Evolutionary conservation across 2,888 invertebrate species (phyloP).

Genomic region (Cataglyphis cursor): DNA sequence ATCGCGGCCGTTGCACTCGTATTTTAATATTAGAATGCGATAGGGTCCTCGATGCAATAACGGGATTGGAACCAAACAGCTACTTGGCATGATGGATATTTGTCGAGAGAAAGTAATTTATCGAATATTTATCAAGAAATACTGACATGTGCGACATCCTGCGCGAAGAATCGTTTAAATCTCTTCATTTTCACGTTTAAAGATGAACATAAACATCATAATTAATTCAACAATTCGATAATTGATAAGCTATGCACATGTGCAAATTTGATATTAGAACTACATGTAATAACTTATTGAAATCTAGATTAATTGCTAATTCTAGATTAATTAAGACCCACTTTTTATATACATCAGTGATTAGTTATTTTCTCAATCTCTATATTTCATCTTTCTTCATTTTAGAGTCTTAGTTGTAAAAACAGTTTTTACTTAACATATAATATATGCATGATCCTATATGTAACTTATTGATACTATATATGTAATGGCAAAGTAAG

Average conservation of each 20-base stretch:
- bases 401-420: not conserved
- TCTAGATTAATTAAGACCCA: slow-evolving; percentile 11
- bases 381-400: not conserved
- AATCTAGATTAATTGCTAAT: not conserved
- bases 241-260: not conserved
- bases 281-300: slow-evolving; percentile 5
- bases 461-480: not conserved
- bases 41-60: slow-evolving; percentile 62
- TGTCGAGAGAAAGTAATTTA: not conserved
- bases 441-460: not conserved
- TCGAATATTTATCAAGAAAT: slow-evolving; percentile 5
- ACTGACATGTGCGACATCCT: not conserved
- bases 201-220: not conserved
- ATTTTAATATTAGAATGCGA: slow-evolving; percentile 71
- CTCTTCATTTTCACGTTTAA: not conserved
- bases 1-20: slow-evolving; percentile 66
- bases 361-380: not conserved
- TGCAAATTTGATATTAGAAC: not conserved
- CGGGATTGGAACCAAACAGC: slow-evolving; percentile 19
- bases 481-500: not conserved
- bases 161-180: not conserved
- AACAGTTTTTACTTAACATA: not conserved
- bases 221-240: not conserved
- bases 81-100: not conserved
- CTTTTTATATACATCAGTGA: slow-evolving; percentile 21